Evolutionary conservation across 1,140 invertebrate genomes (phyloP).

Genomic region (Maconellicoccus hirsutus): DNA sequence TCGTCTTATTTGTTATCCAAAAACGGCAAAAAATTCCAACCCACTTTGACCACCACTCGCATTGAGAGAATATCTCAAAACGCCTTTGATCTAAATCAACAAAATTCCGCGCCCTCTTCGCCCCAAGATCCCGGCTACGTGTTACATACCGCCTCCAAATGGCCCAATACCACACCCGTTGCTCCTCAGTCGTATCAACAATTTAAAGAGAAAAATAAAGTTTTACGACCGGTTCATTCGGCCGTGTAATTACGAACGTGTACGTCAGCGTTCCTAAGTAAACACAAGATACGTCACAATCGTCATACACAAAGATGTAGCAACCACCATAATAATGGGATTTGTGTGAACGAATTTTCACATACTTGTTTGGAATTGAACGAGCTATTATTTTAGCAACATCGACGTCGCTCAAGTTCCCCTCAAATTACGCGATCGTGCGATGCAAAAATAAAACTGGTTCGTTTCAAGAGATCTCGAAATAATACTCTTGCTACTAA

Average conservation of each 20-base stretch:
- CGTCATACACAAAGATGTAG: too few relatives aligned
- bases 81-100: neutral
- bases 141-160: conserved; percentile 27
- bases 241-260: neutral
- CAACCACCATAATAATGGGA: too few relatives aligned
- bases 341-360: too few relatives aligned
- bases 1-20: conserved; percentile 26
- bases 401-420: too few relatives aligned
- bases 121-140: conserved; percentile 28
- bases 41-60: conserved; percentile 24
- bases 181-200: neutral
- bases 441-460: too few relatives aligned
- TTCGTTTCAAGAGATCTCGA: too few relatives aligned
- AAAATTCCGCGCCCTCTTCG: conserved; percentile 16
- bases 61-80: conserved; percentile 24
- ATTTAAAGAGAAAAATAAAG: neutral
- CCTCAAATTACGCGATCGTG: too few relatives aligned
- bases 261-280: too few relatives aligned
- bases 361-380: too few relatives aligned
- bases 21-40: conserved; percentile 25
- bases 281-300: too few relatives aligned
- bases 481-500: too few relatives aligned
- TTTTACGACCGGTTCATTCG: neutral
- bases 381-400: too few relatives aligned
- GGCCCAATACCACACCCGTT: conserved; percentile 24